These are phyloP conservation scores for Troides oblongomaculatus DNA, from an alignment of 2,888 invertebrate species.

Conservation along the genomic window DNA sequence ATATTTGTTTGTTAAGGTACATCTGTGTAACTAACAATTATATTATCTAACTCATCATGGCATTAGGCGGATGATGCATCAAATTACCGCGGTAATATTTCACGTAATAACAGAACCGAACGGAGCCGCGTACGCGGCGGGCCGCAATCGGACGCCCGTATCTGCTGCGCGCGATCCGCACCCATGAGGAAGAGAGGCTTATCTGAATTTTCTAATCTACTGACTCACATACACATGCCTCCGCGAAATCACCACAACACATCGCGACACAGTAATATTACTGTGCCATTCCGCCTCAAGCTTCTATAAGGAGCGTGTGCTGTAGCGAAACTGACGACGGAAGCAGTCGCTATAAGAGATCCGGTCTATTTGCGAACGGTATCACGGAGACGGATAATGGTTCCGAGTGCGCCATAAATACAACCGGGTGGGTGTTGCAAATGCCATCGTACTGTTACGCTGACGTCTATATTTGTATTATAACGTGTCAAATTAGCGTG, in stretches of 20 bases:
- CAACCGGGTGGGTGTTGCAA: conserved; percentile 50
- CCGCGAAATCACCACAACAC: conserved; percentile 53
- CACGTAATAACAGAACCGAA: conserved; percentile 45
- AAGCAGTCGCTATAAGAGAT: conserved; percentile 2
- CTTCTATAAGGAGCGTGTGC: background rate
- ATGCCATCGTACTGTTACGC: conserved; percentile 42
- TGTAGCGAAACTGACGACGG: background rate
- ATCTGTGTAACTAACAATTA: no score
- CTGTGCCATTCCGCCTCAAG: background rate
- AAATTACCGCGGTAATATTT: conserved; percentile 37
- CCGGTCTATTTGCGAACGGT: conserved; percentile 13
- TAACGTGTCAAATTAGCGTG: conserved; percentile 33
- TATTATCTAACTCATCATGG: no score
- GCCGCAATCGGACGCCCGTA: conserved; percentile 61
- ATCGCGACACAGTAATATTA: conserved; percentile 6
- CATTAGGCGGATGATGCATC: no score
- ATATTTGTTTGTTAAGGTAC: no score
- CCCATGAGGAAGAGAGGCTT: conserved; percentile 68
- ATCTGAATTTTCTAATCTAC: conserved; percentile 71
- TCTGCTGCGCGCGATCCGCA: conserved; percentile 59
- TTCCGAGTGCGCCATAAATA: conserved; percentile 40
- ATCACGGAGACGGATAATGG: conserved; percentile 37
- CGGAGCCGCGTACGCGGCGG: conserved; percentile 51
- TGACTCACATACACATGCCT: conserved; percentile 42
- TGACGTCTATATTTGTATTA: conserved; percentile 45